A percentile compares a stretch with the other conserved stretches of the same genome.
Conservation (phyloP, 2,797 vertebrate species). For the Pogoniulus pusillus region DNA sequence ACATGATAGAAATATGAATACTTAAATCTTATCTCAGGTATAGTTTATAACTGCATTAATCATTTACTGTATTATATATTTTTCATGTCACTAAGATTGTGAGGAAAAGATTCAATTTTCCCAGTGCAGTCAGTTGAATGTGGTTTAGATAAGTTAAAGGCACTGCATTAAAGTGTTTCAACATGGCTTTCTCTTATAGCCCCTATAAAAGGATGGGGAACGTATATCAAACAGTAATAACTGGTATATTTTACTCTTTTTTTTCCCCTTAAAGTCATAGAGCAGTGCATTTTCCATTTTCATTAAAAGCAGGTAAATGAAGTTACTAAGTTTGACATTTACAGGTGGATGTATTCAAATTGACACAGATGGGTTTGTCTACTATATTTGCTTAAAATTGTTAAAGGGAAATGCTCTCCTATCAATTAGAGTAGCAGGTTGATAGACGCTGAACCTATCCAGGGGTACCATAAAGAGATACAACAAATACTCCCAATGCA, state of each 20-base stretch:
- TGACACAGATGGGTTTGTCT: neutral
- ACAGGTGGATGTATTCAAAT: conserved; percentile 47
- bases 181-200: conserved; percentile 69
- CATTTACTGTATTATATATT: conserved; percentile 92
- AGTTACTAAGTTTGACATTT: conserved; percentile 65
- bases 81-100: conserved; percentile 90
- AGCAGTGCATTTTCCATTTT: conserved; percentile 64
- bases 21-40: conserved; percentile 95
- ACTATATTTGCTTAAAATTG: neutral
- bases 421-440: conserved; percentile 45
- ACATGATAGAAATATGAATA: conserved; percentile 97
- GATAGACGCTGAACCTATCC: conserved; percentile 35
- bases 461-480: neutral
- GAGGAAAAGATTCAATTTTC: conserved; percentile 86
- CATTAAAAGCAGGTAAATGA: conserved; percentile 72
- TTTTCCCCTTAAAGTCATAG: conserved; percentile 68
- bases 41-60: conserved; percentile 97
- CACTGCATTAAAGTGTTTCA: conserved; percentile 75
- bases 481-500: neutral
- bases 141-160: conserved; percentile 82
- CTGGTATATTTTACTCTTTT: conserved; percentile 46
- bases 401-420: conserved; percentile 9
- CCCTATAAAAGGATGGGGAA: conserved; percentile 72
- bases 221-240: conserved; percentile 73
- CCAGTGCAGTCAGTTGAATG: conserved; percentile 78